Percentiles rank a stretch among this genome's conserved stretches.
Evolutionary conservation across 2,113 vertebrate genomes (phyloP).

Genomic region (Vulpes lagopus): DNA sequence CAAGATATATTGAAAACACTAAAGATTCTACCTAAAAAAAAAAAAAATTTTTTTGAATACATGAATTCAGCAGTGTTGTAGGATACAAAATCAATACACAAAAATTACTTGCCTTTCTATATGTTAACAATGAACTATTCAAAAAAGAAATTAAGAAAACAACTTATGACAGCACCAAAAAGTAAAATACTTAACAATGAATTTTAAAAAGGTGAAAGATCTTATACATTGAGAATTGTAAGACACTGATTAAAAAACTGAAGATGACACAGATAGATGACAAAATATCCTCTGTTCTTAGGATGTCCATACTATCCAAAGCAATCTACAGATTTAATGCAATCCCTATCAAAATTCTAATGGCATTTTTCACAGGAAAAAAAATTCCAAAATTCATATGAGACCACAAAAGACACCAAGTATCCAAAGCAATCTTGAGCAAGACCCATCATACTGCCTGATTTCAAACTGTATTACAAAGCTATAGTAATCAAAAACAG

Average conservation of each 20-base stretch:
- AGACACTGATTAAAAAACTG: neutral
- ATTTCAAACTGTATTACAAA: neutral
- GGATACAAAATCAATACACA: neutral
- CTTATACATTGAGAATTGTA: neutral
- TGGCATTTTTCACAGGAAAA: neutral
- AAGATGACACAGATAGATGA: conserved; percentile 37
- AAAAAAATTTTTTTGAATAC: neutral
- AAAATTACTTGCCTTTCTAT: neutral
- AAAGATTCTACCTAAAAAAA: neutral
- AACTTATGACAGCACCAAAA: neutral
- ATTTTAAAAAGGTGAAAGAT: neutral
- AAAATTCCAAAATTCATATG: neutral
- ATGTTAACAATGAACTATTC: neutral
- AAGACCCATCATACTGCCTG: neutral
- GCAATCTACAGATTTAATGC: neutral
- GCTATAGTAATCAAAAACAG: neutral
- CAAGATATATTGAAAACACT: neutral
- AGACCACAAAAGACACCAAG: neutral
- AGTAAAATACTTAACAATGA: neutral
- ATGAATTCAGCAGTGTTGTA: neutral
- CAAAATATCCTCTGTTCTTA: neutral
- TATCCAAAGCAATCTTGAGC: neutral
- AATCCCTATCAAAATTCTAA: neutral
- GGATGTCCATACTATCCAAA: neutral
- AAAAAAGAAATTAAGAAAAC: neutral